Conservation (phyloP, 2,113 vertebrate species). For the Carlito syrichta region DNA sequence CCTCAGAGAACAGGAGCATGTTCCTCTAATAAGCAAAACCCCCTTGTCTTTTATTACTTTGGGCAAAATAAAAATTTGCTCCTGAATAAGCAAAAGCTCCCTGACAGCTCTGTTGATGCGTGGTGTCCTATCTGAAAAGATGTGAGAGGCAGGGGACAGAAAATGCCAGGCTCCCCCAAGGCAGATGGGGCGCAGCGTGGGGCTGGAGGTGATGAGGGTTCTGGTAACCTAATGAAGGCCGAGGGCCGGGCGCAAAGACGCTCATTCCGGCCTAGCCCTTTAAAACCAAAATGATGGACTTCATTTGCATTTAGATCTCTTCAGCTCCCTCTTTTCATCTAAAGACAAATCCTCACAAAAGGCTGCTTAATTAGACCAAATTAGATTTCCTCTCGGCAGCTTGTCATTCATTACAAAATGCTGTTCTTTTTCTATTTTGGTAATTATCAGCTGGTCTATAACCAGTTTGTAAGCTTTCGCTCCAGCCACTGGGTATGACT, state of each 20-base stretch:
- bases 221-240: not conserved
- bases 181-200: not conserved
- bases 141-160: not conserved
- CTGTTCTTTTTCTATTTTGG: conserved; percentile 83
- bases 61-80: conserved; percentile 24
- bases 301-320: conserved; percentile 89
- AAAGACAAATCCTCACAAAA: conserved; percentile 88
- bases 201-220: not conserved
- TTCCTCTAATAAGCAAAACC: not conserved
- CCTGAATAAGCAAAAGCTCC: not conserved
- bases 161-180: not conserved
- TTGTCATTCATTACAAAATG: conserved; percentile 87
- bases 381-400: conserved; percentile 86
- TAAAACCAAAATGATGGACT: conserved; percentile 78
- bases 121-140: not conserved
- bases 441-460: conserved; percentile 80
- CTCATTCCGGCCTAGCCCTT: conserved; percentile 73
- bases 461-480: conserved; percentile 51
- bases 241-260: not conserved
- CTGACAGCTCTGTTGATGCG: not conserved
- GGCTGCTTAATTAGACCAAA: conserved; percentile 90
- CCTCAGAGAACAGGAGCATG: not conserved
- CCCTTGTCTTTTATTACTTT: not conserved
- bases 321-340: conserved; percentile 83
- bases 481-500: conserved; percentile 69